Percentiles rank a stretch among this genome's conserved stretches.
phyloP scores from a whole-genome alignment of 1,140 invertebrate species.

The Bombyx mori region ASM3026992v2 NC_085119.1:2530001-2530500 shows the following conservation, averaged over 20 bases:
- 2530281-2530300: conserved; percentile 83
- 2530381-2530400: conserved; percentile 13
- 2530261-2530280: conserved; percentile 75
- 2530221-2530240: conserved; percentile 80
- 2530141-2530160: conserved; percentile 71
- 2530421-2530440: conserved; percentile 8
- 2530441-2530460: conserved; percentile 32
- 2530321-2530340: conserved; percentile 76
- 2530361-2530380: conserved; percentile 27
- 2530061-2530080: conserved; percentile 70
- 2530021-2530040: conserved; percentile 70
- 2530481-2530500: conserved; percentile 28
- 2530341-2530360: conserved; percentile 27
- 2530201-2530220: conserved; percentile 79
- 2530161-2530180: conserved; percentile 80
- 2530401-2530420: conserved; percentile 24
- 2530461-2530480: conserved; percentile 27
- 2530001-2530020: conserved; percentile 62
- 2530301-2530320: conserved; percentile 79
- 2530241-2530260: conserved; percentile 76
- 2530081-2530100: conserved; percentile 71
- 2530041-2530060: conserved; percentile 69
- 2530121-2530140: conserved; percentile 71
- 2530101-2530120: conserved; percentile 71
- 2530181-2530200: conserved; percentile 81